A percentile compares a stretch with the other conserved stretches of the same genome.
Evolutionary conservation across 2,888 invertebrate species (phyloP).

Genomic region (Megastigmus dorsalis): DNA sequence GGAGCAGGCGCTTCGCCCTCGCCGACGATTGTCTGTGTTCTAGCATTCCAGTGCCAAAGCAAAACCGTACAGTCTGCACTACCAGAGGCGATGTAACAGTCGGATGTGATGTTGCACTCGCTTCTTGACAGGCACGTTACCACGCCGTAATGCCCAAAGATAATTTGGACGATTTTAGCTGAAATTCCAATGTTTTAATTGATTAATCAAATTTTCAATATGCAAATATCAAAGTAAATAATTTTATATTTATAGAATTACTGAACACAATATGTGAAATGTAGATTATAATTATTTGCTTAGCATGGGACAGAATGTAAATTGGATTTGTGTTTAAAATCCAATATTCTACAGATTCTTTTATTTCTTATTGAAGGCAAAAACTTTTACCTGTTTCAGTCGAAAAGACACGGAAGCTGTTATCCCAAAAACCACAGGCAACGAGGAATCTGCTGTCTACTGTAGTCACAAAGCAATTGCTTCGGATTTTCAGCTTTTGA

Average conservation of each 20-base stretch:
- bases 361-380: neutral
- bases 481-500: slow-evolving; percentile 93
- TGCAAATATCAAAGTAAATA: too few relatives aligned
- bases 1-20: slow-evolving; percentile 97
- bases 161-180: slow-evolving; percentile 98
- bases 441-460: slow-evolving; percentile 98
- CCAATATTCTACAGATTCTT: too few relatives aligned
- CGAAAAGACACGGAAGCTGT: slow-evolving; percentile 97
- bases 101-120: slow-evolving; percentile 98
- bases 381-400: slow-evolving; percentile 88
- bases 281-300: too few relatives aligned
- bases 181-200: slow-evolving; percentile 61
- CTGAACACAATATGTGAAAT: too few relatives aligned
- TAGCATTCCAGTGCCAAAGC: slow-evolving; percentile 98
- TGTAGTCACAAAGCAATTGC: slow-evolving; percentile 97
- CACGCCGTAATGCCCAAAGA: slow-evolving; percentile 99
- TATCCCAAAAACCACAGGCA: slow-evolving; percentile 99
- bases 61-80: slow-evolving; percentile 98
- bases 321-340: too few relatives aligned
- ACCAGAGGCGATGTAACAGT: slow-evolving; percentile 98
- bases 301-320: too few relatives aligned
- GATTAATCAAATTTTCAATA: neutral
- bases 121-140: slow-evolving; percentile 98
- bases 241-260: too few relatives aligned
- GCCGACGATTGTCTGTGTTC: slow-evolving; percentile 97